Base-by-base conservation (phyloP, 35 echinoderm and acorn worm genomes). In the Anneissia japonica region DNA sequence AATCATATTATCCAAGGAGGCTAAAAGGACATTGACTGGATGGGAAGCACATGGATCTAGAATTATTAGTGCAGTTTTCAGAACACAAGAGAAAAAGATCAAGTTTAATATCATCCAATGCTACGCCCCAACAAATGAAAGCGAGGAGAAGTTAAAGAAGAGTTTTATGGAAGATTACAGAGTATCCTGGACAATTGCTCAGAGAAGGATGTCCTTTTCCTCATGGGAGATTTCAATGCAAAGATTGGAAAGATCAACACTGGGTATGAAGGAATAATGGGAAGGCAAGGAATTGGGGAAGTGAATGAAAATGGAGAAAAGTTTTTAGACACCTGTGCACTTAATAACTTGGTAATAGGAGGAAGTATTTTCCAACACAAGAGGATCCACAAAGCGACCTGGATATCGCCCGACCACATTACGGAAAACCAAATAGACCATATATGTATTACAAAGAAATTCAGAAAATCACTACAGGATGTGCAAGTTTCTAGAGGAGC, bases 41-140 rank as follows among this genome's bases (percentile, higher is more conserved):
- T 86, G 84, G 84, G 84, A 86, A 76, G 31, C 84, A 31, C 84
- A 86, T 86, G 84, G 84, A 76, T 40, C 84, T 12, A 86, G 84
- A 45, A 77, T 86, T 45, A 86, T 86, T 38, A 86, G 11, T 21
- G 84, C 84, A 37, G 7, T 31, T n/a, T 86, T 86, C 35, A 39
- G 72, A 17, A 86, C 34, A 7, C 34, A 76, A 38, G 40, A 34
- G 72, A 86, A 76, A 46, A 76, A 76, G 23, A 76, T 76, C 34
- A 76, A 36, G 34, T 23, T 86, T 64, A 75, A 86, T 11, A 73
- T 77, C 23, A 86, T 86, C 31, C 84, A 86, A 38, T 86, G 64
- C 26, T 86, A 86, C 30, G 84, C 84, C 0, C 73, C 84, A 83
- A 86, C 72, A 30, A 86, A 86, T 76, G 84, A 86, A 35, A 86